phyloP scores from a whole-genome alignment of 2,888 invertebrate species.

The Drosophila picticornis region DNA sequence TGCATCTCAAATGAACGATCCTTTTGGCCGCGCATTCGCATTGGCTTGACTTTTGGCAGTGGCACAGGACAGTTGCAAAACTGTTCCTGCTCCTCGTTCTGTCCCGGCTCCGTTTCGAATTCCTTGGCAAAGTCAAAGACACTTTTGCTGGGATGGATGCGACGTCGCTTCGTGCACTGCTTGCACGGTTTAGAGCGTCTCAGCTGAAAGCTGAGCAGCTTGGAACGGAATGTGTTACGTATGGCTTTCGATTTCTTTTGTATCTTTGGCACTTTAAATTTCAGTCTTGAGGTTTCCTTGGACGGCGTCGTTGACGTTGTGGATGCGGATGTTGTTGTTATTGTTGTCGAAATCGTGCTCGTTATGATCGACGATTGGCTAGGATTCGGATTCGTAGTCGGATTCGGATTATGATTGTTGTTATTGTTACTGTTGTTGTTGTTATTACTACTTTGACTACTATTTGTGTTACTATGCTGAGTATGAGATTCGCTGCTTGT shows the following conservation, averaged over 20 bases:
- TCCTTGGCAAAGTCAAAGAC: constrained; percentile 84
- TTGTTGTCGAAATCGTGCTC: constrained; percentile 54
- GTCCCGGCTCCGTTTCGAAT: constrained; percentile 60
- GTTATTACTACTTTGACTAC: constrained; percentile 39
- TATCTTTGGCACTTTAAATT: constrained; percentile 84
- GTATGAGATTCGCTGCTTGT: constrained; percentile 45
- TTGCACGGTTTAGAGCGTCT: constrained; percentile 81
- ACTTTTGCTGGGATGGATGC: constrained; percentile 84
- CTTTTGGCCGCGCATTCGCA: constrained; percentile 49
- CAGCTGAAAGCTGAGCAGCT: constrained; percentile 82
- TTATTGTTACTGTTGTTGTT: constrained; percentile 42
- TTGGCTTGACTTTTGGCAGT: constrained; percentile 30
- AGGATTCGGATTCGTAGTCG: constrained; percentile 19
- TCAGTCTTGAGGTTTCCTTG: constrained; percentile 81
- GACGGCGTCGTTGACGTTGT: constrained; percentile 67
- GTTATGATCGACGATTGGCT: constrained; percentile 52
- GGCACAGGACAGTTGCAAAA: constrained; percentile 80
- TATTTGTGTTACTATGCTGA: constrained; percentile 22
- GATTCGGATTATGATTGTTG: background rate
- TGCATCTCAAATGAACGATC: constrained; percentile 57
- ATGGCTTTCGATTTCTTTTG: constrained; percentile 84
- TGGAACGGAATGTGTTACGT: constrained; percentile 84
- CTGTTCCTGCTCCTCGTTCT: constrained; percentile 55
- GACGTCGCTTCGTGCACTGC: constrained; percentile 83
- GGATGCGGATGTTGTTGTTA: constrained; percentile 47